Evolutionary conservation across 2,797 vertebrate genomes (phyloP).

Genomic region (Galaxias olidus): DNA sequence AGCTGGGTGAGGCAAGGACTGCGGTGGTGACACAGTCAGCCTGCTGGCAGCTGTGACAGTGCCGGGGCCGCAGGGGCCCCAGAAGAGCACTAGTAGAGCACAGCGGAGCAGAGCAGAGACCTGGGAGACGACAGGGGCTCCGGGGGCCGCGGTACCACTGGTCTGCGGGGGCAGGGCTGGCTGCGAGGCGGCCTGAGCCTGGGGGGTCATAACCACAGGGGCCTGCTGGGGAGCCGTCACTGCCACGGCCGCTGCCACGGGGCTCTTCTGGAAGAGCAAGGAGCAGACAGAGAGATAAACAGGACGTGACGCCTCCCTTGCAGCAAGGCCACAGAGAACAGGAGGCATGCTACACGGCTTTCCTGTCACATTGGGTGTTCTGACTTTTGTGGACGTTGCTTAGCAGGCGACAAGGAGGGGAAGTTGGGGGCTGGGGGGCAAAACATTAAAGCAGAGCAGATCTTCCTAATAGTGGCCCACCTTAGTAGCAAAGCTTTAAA

Average conservation of each 20-base stretch:
- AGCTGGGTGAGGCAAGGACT: constrained; percentile 52
- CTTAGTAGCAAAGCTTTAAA: constrained; percentile 24
- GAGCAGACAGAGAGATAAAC: constrained; percentile 77
- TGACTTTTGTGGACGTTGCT: constrained; percentile 63
- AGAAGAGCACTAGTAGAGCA: constrained; percentile 13
- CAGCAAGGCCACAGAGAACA: constrained; percentile 79
- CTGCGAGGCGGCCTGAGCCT: constrained; percentile 71
- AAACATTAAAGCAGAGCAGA: constrained; percentile 35
- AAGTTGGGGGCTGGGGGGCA: constrained; percentile 15
- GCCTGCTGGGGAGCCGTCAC: constrained; percentile 77
- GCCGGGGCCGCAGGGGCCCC: constrained; percentile 28
- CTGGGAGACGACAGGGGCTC: constrained; percentile 80
- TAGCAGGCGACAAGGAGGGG: constrained; percentile 55
- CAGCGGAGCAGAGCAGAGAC: constrained; percentile 48
- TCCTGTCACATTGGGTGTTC: constrained; percentile 78
- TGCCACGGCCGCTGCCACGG: constrained; percentile 67
- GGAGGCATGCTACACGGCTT: constrained; percentile 62
- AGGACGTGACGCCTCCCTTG: constrained; percentile 75
- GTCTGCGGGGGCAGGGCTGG: constrained; percentile 70
- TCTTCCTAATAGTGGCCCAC: constrained; percentile 36
- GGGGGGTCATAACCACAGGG: constrained; percentile 69
- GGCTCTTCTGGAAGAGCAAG: constrained; percentile 75
- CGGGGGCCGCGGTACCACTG: constrained; percentile 69
- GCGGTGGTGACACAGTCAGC: constrained; percentile 57
- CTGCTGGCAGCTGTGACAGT: constrained; percentile 66